Conservation (phyloP, 2,113 vertebrate species). For the Arenaria interpres region DNA sequence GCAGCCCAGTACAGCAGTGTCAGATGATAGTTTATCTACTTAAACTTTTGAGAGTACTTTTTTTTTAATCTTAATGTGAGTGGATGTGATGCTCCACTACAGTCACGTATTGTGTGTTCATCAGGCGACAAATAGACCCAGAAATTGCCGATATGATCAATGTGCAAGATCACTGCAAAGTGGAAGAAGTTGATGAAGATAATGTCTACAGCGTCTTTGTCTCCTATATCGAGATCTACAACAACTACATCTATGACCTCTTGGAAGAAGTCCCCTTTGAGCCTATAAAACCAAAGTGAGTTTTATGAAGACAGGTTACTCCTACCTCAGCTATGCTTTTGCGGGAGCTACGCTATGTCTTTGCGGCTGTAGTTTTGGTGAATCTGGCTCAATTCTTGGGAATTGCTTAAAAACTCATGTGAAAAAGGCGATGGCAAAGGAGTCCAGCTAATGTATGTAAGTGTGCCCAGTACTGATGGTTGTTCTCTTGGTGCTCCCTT, state of each 20-base stretch:
- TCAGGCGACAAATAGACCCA: constrained; percentile 86
- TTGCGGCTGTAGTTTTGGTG: neutral
- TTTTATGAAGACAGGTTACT: fast-evolving
- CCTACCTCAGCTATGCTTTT: fast-evolving
- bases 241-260: constrained; percentile 98
- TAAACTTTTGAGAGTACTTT: neutral
- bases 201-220: constrained; percentile 94
- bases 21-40: neutral
- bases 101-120: fast-evolving
- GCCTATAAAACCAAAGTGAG: constrained; percentile 92
- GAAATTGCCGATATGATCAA: constrained; percentile 94
- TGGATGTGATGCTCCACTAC: neutral
- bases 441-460: fast-evolving
- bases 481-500: neutral
- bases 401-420: fast-evolving
- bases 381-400: neutral
- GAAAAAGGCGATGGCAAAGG: neutral
- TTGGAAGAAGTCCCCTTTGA: constrained; percentile 87
- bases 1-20: neutral
- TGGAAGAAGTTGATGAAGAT: constrained; percentile 89
- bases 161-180: constrained; percentile 83
- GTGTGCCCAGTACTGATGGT: neutral
- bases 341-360: fast-evolving
- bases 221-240: constrained; percentile 97
- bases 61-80: neutral